Base-by-base conservation (phyloP, 2,888 invertebrate species). In the Punctoribates punctum region DNA sequence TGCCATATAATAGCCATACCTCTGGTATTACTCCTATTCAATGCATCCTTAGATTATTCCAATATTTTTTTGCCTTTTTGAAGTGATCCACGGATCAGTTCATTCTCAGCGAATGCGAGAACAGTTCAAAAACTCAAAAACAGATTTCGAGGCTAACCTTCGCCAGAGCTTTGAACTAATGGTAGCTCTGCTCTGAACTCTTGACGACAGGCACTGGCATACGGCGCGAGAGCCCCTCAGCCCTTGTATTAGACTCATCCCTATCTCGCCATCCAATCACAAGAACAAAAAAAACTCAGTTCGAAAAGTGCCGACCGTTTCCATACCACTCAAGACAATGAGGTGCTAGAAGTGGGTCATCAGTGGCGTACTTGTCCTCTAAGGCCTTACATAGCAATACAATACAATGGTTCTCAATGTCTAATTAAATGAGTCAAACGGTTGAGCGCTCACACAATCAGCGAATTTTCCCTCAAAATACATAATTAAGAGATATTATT, bases 161-260 rank as follows among this genome's bases (percentile, higher is more conserved):
- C 60, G 60, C 20, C 11, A 27, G 57, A 57, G 60, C 13, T 60
- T 42, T 60, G 27, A 60, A 60, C 60, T 60, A 27, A 13, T 60
- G 23, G 57, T 3, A 51, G 51, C 51, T 17, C 4, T 51, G 60
- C 27, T 60, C 60, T 23, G 13, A 23, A 23, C 60, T 25, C 27
- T 60, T 15, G 29, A 27, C n/a, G 23, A 15, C 60, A 29, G 13
- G 27, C 29, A 29, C 17, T 27, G 27, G 9, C 29, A 60, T 20
- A 20, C 51, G 17, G 4, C 4, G 9, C n/a, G 51, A 51, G 17
- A 60, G 60, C 60, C 60, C 60, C 60, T 60, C 29, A 11, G 8
- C 67, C 67, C 4, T 17, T 3, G 15, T 20, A 67, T 67, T 67
- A 42, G 67, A 67, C 67, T 67, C 67, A 67, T 67, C 67, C 67